Percentiles rank a stretch among this genome's conserved stretches.
These are phyloP conservation scores for Muscidifurax raptorellus DNA, from an alignment of 1,140 invertebrate species.

Conservation along the genomic window DNA sequence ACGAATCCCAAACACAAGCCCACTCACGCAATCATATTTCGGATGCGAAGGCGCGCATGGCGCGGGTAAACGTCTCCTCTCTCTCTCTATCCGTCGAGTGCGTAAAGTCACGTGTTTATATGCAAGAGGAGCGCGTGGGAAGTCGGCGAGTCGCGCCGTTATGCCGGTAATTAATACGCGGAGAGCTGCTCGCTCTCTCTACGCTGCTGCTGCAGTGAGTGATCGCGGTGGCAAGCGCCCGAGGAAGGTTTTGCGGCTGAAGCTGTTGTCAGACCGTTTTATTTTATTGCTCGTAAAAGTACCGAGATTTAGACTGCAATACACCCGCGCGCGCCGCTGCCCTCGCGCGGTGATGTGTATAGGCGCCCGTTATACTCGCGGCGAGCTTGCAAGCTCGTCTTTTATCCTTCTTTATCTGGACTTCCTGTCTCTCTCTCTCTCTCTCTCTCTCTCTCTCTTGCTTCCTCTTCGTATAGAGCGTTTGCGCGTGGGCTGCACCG, in stretches of 20 bases:
- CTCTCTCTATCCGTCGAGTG: neutral
- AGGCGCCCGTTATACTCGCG: neutral
- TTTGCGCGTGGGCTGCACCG: neutral
- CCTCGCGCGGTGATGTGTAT: neutral
- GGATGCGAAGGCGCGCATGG: neutral
- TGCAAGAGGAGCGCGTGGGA: conserved; percentile 40
- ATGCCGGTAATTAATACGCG: conserved; percentile 52
- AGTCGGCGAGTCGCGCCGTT: conserved; percentile 32
- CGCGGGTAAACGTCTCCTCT: neutral
- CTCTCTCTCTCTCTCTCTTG: neutral
- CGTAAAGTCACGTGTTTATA: conserved; percentile 47
- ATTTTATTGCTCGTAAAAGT: conserved; percentile 76
- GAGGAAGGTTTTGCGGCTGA: conserved; percentile 44
- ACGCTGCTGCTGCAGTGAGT: conserved; percentile 21
- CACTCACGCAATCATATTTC: neutral
- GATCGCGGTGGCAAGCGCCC: conserved; percentile 36
- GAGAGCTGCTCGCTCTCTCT: neutral
- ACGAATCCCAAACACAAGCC: no score
- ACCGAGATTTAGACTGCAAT: conserved; percentile 75
- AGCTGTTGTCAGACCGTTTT: conserved; percentile 69
- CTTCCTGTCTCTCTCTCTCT: neutral
- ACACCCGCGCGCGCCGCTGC: conserved; percentile 56
- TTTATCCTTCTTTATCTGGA: neutral
- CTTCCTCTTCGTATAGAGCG: neutral
- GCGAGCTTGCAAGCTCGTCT: neutral